Conservation (phyloP, 2,797 vertebrate genomes). For the Numenius phaeopus region DNA sequence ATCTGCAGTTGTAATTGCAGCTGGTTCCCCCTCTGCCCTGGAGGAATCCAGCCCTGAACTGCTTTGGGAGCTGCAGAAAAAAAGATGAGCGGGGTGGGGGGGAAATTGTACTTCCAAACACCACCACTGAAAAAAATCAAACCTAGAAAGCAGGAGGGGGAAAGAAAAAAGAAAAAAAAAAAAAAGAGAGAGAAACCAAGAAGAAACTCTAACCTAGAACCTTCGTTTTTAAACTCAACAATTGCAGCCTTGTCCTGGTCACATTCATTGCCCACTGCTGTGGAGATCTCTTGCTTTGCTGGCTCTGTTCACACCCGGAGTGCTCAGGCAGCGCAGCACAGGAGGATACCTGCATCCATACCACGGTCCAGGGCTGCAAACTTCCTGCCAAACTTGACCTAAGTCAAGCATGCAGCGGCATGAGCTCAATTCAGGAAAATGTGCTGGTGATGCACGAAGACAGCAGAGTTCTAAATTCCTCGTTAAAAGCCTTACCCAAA, state of each 20-base stretch:
- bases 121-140: not conserved
- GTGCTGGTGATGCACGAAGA: not conserved
- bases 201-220: not conserved
- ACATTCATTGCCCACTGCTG: not conserved
- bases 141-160: not conserved
- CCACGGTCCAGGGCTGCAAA: not conserved
- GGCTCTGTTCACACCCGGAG: not conserved
- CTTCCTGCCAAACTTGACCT: not conserved
- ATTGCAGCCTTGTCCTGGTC: not conserved
- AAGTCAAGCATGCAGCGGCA: not conserved
- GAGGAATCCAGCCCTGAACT: not conserved
- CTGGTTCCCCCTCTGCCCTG: not conserved
- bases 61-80: not conserved
- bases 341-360: not conserved
- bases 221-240: not conserved
- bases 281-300: not conserved
- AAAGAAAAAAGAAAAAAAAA: not conserved
- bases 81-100: accelerated
- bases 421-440: not conserved
- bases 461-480: conserved; percentile 9
- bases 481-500: not conserved
- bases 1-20: not conserved
- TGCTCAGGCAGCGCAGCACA: not conserved
- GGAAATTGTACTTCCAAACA: not conserved
- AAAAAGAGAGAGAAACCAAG: not conserved